A percentile compares a stretch with the other conserved stretches of the same genome.
These are phyloP conservation scores for Chironomus tepperi DNA, from an alignment of 1,140 invertebrate species.

Conservation along the genomic window DNA sequence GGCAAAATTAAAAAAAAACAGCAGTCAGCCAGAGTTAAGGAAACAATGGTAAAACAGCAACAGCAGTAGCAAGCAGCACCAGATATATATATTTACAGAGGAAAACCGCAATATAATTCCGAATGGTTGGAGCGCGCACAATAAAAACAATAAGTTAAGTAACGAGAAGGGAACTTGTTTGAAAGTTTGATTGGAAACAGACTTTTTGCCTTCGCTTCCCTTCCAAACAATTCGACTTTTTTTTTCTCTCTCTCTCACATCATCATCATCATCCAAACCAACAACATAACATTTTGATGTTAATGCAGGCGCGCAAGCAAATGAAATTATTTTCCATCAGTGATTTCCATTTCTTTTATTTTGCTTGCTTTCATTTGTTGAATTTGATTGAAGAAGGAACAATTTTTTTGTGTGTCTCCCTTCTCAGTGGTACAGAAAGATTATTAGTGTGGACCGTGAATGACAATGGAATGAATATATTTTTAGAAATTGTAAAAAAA, in stretches of 20 bases:
- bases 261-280: background rate
- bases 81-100: background rate
- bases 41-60: slow-evolving; percentile 3
- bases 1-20: slow-evolving; percentile 13
- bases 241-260: no score
- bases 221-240: background rate
- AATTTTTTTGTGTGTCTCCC: background rate
- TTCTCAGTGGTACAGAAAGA: no score
- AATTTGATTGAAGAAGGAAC: background rate
- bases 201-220: slow-evolving; percentile 1
- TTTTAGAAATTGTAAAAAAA: no score
- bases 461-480: no score
- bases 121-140: background rate
- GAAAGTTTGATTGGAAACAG: slow-evolving; percentile 22
- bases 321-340: slow-evolving; percentile 19
- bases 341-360: background rate
- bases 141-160: slow-evolving; percentile 22
- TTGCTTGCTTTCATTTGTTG: background rate
- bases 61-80: background rate
- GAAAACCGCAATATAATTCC: slow-evolving; percentile 17
- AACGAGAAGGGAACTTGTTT: slow-evolving; percentile 15
- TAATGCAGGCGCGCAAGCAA: slow-evolving; percentile 5
- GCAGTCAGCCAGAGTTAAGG: background rate
- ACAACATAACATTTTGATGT: slow-evolving; percentile 14
- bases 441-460: no score